phyloP scores from a whole-genome alignment of 1,140 invertebrate species.

The Diabrotica virgifera region DNA sequence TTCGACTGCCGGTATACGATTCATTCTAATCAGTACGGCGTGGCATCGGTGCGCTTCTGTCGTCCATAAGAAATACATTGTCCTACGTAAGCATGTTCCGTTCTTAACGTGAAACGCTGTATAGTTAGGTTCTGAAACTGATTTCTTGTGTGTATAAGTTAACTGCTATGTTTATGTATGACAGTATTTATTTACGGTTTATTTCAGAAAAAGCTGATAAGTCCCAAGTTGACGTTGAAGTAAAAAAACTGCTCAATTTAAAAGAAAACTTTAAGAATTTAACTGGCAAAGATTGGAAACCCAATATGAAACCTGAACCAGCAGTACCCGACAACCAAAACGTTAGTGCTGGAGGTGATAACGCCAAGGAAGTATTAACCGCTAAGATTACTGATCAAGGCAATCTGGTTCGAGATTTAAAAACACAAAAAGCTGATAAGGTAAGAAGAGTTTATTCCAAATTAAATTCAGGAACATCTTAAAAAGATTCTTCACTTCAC shows the following conservation, averaged over 20 bases:
- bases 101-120: too few species aligned
- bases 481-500: too few species aligned
- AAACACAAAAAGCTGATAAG: slow-evolving; percentile 63
- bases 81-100: too few species aligned
- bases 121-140: too few species aligned
- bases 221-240: slow-evolving; percentile 56
- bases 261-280: slow-evolving; percentile 68
- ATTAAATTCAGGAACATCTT: too few species aligned
- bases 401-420: slow-evolving; percentile 68
- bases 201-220: slow-evolving; percentile 62
- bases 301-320: slow-evolving; percentile 57
- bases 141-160: too few species aligned
- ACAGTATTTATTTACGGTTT: too few species aligned
- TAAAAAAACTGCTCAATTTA: slow-evolving; percentile 63
- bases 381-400: slow-evolving; percentile 61
- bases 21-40: too few species aligned
- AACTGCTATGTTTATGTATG: too few species aligned
- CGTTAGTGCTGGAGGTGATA: slow-evolving; percentile 8
- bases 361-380: slow-evolving; percentile 29
- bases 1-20: too few species aligned
- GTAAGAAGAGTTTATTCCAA: slow-evolving; percentile 14
- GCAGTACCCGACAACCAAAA: slow-evolving; percentile 34
- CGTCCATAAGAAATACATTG: too few species aligned
- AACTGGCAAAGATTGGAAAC: slow-evolving; percentile 66
- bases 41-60: too few species aligned